phyloP scores from a whole-genome alignment of 1,140 invertebrate genomes.

The Streblospio benedicti region DNA sequence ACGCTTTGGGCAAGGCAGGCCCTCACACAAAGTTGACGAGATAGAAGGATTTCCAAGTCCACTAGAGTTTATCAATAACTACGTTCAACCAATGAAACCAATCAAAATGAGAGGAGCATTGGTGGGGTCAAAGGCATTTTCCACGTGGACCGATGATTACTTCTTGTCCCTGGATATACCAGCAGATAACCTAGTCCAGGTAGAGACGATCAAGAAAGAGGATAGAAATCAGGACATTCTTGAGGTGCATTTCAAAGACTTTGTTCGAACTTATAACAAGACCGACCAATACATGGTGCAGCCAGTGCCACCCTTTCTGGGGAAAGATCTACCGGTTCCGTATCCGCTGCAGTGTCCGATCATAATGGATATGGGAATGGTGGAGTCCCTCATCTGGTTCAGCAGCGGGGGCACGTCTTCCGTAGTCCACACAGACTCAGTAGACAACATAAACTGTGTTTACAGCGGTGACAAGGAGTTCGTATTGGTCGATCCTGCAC shows the following conservation, averaged over 20 bases:
- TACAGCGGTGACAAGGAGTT: slow-evolving; percentile 39
- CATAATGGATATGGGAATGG: neutral
- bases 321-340: slow-evolving; percentile 36
- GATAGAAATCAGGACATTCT: slow-evolving; percentile 23
- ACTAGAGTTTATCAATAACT: slow-evolving; percentile 31
- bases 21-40: slow-evolving; percentile 26
- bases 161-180: slow-evolving; percentile 26
- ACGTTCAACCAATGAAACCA: slow-evolving; percentile 27
- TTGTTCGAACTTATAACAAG: slow-evolving; percentile 36
- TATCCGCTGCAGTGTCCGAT: slow-evolving; percentile 32
- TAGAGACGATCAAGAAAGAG: slow-evolving; percentile 43
- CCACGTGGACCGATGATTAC: slow-evolving; percentile 39
- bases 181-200: slow-evolving; percentile 20
- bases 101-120: slow-evolving; percentile 34
- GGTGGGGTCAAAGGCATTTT: slow-evolving; percentile 30
- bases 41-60: slow-evolving; percentile 26
- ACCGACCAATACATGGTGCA: slow-evolving; percentile 41
- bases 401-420: slow-evolving; percentile 45
- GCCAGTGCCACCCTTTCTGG: slow-evolving; percentile 32
- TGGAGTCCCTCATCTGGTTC: slow-evolving; percentile 36
- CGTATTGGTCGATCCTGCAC: slow-evolving; percentile 37
- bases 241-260: slow-evolving; percentile 33
- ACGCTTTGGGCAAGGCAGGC: slow-evolving; percentile 31
- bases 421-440: slow-evolving; percentile 42
- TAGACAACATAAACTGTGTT: slow-evolving; percentile 45